phyloP scores from a whole-genome alignment of 2,888 invertebrate species.

The Erebia epiphron region DNA sequence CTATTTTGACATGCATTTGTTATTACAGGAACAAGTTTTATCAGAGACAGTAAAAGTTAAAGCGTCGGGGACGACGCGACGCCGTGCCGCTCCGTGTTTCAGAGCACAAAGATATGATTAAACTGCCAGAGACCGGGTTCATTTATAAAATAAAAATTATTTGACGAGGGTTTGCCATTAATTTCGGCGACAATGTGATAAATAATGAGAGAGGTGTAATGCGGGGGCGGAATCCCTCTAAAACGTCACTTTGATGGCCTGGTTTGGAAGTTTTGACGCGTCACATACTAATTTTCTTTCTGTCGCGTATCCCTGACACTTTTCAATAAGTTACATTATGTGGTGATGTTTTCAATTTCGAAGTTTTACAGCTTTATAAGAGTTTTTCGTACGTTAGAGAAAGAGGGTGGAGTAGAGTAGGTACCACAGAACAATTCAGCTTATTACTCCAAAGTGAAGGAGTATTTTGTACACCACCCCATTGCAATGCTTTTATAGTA shows the following conservation, averaged over 20 bases:
- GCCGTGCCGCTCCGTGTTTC: slow-evolving; percentile 17
- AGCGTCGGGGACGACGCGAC: not conserved
- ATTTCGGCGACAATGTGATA: slow-evolving; percentile 82
- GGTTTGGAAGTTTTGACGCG: slow-evolving; percentile 80
- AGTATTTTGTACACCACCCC: too few species aligned
- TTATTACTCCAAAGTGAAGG: too few species aligned
- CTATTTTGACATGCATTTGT: not conserved
- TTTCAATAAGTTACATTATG: slow-evolving; percentile 71
- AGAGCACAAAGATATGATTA: slow-evolving; percentile 76
- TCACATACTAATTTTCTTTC: slow-evolving; percentile 80
- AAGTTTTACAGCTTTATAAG: slow-evolving; percentile 41
- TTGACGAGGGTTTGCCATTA: slow-evolving; percentile 82
- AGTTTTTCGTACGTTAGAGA: slow-evolving; percentile 12
- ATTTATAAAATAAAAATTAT: slow-evolving; percentile 80
- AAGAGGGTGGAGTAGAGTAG: slow-evolving; percentile 12
- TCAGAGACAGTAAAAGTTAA: slow-evolving; percentile 9
- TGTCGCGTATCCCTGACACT: slow-evolving; percentile 64
- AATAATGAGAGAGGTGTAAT: slow-evolving; percentile 81
- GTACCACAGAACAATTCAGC: too few species aligned
- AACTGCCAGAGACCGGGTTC: slow-evolving; percentile 75
- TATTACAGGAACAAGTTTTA: not conserved
- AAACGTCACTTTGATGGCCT: slow-evolving; percentile 66
- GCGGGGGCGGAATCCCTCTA: slow-evolving; percentile 68
- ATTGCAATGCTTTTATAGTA: too few species aligned
- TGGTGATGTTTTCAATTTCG: slow-evolving; percentile 64